Evolutionary conservation across 2,113 vertebrate genomes (phyloP).

Genomic region (Hucho hucho): DNA sequence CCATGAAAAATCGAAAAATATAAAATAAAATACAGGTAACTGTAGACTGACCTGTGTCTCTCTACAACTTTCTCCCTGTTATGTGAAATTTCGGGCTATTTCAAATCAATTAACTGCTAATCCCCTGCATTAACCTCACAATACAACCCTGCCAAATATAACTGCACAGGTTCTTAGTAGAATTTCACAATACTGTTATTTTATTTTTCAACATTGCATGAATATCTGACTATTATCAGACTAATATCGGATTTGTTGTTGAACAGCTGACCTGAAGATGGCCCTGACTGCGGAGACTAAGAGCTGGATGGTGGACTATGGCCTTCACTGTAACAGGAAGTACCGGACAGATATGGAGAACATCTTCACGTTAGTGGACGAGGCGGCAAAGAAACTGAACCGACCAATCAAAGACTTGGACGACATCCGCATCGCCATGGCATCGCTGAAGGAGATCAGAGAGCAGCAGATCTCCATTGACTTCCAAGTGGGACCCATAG

Average conservation of each 20-base stretch:
- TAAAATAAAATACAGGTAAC: no score
- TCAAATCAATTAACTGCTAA: no score
- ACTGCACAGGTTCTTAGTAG: no score
- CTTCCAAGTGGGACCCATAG: conserved; percentile 87
- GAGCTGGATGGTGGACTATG: conserved; percentile 86
- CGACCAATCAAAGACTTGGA: conserved; percentile 87
- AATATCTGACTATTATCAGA: no score
- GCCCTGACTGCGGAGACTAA: conserved; percentile 86
- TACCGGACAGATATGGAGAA: conserved; percentile 88
- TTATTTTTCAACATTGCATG: no score
- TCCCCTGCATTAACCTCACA: no score
- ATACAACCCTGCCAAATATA: no score
- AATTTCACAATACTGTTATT: no score
- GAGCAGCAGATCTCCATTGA: conserved; percentile 86
- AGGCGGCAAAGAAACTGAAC: conserved; percentile 88
- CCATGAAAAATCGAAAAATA: no score
- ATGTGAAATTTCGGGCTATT: no score
- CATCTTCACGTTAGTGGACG: conserved; percentile 86
- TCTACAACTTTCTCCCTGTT: no score
- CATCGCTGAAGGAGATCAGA: conserved; percentile 86
- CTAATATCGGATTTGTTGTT: conserved; percentile 12
- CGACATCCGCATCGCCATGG: conserved; percentile 90
- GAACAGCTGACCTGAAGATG: conserved; percentile 84
- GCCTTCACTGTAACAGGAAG: conserved; percentile 85
- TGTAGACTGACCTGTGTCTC: no score